Percentiles rank a stretch among this genome's conserved stretches.
Evolutionary conservation across 2,888 invertebrate genomes (phyloP).

Genomic region (Thysanoteuthis rhombus): DNA sequence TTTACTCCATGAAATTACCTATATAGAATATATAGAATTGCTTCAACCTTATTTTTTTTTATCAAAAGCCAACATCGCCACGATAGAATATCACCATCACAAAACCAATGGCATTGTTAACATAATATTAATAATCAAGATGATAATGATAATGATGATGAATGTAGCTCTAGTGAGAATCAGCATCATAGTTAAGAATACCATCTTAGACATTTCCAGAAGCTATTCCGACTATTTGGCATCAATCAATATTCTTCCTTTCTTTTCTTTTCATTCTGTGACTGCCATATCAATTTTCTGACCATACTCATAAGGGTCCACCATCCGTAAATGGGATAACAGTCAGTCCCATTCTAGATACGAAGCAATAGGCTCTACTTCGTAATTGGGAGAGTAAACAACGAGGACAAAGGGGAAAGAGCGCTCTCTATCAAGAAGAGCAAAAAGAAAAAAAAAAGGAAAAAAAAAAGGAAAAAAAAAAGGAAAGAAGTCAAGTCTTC

Average conservation of each 20-base stretch:
- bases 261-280: neutral
- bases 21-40: no score
- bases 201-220: neutral
- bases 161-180: no score
- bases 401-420: constrained; percentile 12
- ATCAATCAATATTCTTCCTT: neutral
- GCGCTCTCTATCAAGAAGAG: constrained; percentile 16
- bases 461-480: neutral
- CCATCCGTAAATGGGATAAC: constrained; percentile 12
- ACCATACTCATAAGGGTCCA: neutral
- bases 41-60: no score
- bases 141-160: no score
- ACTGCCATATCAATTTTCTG: constrained; percentile 12
- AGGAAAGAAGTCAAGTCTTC: neutral
- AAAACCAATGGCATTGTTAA: no score
- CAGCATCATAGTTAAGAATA: neutral
- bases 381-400: constrained; percentile 21
- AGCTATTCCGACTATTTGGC: neutral
- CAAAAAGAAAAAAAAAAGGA: neutral
- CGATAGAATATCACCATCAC: no score
- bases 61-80: no score
- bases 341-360: neutral
- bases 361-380: neutral
- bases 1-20: no score
- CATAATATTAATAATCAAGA: no score